phyloP scores from a whole-genome alignment of 2,797 vertebrate species.

The Gymnothorax reevesii region DNA sequence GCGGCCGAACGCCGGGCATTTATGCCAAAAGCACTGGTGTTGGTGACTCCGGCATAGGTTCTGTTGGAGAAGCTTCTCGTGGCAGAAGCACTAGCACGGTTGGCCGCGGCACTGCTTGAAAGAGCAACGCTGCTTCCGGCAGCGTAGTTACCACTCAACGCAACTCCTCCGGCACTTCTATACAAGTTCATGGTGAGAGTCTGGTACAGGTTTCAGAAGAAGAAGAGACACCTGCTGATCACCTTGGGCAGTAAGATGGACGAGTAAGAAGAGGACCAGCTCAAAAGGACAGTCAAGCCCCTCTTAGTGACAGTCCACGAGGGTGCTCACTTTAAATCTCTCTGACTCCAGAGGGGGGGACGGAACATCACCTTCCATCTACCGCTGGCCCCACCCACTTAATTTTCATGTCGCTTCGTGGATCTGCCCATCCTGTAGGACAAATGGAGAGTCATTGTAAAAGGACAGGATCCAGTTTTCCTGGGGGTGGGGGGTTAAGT shows the following conservation, averaged over 20 bases:
- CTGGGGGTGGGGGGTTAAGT: slow-evolving; percentile 12
- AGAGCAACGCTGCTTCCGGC: background rate
- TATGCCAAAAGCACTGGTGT: slow-evolving; percentile 52
- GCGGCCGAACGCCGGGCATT: background rate
- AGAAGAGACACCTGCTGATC: slow-evolving; percentile 20
- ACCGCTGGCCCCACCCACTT: slow-evolving; percentile 45
- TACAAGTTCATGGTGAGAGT: slow-evolving; percentile 40
- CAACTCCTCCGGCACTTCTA: background rate
- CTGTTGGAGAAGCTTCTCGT: slow-evolving; percentile 39
- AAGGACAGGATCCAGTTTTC: slow-evolving; percentile 31
- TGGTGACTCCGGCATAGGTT: slow-evolving; percentile 57
- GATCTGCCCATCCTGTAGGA: slow-evolving; percentile 37
- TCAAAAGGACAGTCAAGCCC: slow-evolving; percentile 70
- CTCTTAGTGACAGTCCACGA: slow-evolving; percentile 67
- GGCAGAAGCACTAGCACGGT: background rate
- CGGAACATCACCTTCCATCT: slow-evolving; percentile 48
- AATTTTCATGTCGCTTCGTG: slow-evolving; percentile 37
- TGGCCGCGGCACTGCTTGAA: background rate
- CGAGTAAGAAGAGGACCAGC: slow-evolving; percentile 45
- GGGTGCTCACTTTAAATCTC: slow-evolving; percentile 58
- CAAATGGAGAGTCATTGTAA: slow-evolving; percentile 39
- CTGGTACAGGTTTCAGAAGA: slow-evolving; percentile 36
- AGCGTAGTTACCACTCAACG: background rate
- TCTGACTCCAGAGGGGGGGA: slow-evolving; percentile 35
- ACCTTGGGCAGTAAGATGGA: slow-evolving; percentile 28